phyloP scores from a whole-genome alignment of 1,140 invertebrate species.

The Bacillus rossius region DNA sequence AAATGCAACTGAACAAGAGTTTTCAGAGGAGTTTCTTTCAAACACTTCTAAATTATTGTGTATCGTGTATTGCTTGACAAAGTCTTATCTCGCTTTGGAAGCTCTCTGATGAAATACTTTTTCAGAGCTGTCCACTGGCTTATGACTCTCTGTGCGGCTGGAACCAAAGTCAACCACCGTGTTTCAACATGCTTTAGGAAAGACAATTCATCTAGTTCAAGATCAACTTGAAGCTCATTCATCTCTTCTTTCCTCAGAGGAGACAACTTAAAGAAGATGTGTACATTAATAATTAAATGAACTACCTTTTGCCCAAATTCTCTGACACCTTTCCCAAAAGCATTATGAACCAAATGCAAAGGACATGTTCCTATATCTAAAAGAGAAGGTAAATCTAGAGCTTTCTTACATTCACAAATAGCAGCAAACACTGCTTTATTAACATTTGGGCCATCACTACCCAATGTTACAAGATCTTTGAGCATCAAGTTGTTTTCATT shows the following conservation, averaged over 20 bases:
- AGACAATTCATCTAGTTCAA: no score
- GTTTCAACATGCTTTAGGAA: no score
- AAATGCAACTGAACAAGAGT: slow-evolving; percentile 6
- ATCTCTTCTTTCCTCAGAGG: no score
- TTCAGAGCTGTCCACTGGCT: no score
- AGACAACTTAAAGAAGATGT: no score
- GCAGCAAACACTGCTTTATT: slow-evolving; percentile 23
- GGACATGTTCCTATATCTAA: slow-evolving; percentile 7
- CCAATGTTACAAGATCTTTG: slow-evolving; percentile 20
- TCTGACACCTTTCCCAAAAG: background rate
- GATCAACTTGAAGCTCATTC: background rate
- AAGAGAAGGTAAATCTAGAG: background rate
- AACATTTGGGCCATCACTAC: slow-evolving; percentile 26
- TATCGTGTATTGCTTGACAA: background rate
- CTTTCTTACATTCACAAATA: background rate
- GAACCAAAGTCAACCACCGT: no score
- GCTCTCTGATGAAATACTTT: no score
- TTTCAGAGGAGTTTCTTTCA: background rate
- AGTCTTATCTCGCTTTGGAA: background rate
- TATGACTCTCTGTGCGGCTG: no score
- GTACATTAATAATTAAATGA: no score
- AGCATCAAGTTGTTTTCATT: slow-evolving; percentile 8
- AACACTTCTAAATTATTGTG: background rate
- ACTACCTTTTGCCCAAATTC: slow-evolving; percentile 1
- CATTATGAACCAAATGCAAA: slow-evolving; percentile 9